Evolutionary conservation across 2,888 invertebrate genomes (phyloP).

Genomic region (Heliconius cydno): DNA sequence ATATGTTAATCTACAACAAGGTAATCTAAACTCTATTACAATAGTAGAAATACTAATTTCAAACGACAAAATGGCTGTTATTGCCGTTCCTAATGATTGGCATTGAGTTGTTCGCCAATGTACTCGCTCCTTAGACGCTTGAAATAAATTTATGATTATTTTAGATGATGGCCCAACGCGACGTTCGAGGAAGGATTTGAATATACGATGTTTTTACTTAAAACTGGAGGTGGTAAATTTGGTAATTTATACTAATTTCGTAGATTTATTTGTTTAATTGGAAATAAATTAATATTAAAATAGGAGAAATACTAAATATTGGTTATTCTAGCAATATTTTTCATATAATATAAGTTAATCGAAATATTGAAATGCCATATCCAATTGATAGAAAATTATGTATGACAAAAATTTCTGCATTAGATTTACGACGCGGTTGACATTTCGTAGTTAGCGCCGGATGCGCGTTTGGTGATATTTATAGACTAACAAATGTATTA

Average conservation of each 20-base stretch:
- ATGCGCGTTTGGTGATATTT: slow-evolving; percentile 51
- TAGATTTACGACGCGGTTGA: slow-evolving; percentile 71
- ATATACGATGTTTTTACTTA: slow-evolving; percentile 17
- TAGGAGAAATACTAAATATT: too few relatives aligned
- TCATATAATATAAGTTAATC: neutral
- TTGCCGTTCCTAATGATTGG: slow-evolving; percentile 53
- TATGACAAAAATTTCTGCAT: slow-evolving; percentile 38
- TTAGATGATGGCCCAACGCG: slow-evolving; percentile 69
- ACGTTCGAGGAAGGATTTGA: slow-evolving; percentile 60
- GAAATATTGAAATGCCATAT: slow-evolving; percentile 26
- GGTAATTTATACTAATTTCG: neutral
- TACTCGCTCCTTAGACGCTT: slow-evolving; percentile 57
- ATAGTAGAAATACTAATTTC: slow-evolving; percentile 19
- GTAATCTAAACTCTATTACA: slow-evolving; percentile 32
- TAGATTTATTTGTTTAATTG: neutral
- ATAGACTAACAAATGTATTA: slow-evolving; percentile 33
- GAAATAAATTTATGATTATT: slow-evolving; percentile 76
- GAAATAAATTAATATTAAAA: neutral
- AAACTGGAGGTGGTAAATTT: slow-evolving; percentile 31
- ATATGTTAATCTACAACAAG: slow-evolving; percentile 5
- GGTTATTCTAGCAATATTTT: neutral
- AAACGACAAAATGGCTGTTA: slow-evolving; percentile 38
- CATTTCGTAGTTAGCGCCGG: slow-evolving; percentile 66
- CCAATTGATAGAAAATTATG: slow-evolving; percentile 25
- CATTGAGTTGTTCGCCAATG: slow-evolving; percentile 55